These are phyloP conservation scores for Heliconius cydno DNA, from an alignment of 2,888 invertebrate genomes.

Conservation along the genomic window DNA sequence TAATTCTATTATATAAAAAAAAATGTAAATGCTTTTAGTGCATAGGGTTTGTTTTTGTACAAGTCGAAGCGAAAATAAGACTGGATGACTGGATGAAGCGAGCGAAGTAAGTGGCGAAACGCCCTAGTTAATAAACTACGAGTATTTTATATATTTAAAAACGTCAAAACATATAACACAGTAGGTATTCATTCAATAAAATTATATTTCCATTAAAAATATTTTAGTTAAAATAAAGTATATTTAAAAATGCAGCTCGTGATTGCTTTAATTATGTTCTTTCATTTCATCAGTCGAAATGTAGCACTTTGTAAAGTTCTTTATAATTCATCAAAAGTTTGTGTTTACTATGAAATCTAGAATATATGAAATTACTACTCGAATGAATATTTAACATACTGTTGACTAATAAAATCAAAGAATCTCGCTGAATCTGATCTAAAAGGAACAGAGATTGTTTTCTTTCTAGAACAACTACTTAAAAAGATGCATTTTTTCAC, in stretches of 20 bases:
- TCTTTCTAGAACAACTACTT: not conserved
- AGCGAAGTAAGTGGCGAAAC: not conserved
- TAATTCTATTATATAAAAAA: not conserved
- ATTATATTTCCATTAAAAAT: not conserved
- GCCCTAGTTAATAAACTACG: too few relatives aligned
- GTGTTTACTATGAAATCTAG: slow-evolving; percentile 15
- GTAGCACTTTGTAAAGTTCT: slow-evolving; percentile 21
- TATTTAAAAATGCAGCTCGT: slow-evolving; percentile 2
- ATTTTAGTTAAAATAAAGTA: not conserved
- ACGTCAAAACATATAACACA: not conserved
- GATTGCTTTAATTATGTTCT: slow-evolving; percentile 20
- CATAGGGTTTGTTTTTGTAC: not conserved
- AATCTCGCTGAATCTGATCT: not conserved
- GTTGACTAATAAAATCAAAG: not conserved
- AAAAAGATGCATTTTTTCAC: not conserved
- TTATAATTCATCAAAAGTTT: slow-evolving; percentile 31
- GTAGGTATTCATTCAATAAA: not conserved
- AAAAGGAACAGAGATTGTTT: not conserved
- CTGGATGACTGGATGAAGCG: not conserved
- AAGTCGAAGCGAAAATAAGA: not conserved
- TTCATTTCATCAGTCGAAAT: slow-evolving; percentile 25
- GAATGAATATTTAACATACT: not conserved
- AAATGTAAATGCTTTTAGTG: not conserved
- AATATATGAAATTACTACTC: not conserved
- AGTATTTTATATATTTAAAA: not conserved